These are phyloP conservation scores for Chironex yamaguchii DNA, from an alignment of 30 jellyfish, hydroid and myxozoan genomes.

Conservation along the genomic window DNA sequence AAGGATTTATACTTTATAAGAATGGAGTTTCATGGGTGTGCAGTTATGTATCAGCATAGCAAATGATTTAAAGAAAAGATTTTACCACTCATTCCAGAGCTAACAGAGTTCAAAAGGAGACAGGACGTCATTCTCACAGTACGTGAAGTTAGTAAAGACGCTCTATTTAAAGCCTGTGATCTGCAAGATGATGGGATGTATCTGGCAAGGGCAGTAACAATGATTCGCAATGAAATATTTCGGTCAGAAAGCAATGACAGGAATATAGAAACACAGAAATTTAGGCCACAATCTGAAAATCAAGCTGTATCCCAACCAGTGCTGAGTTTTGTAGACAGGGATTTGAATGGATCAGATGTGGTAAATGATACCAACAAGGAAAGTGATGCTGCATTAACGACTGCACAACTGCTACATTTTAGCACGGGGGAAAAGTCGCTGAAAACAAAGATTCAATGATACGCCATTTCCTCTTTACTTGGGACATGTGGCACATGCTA, in stretches of 20 bases:
- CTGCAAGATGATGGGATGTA: not conserved
- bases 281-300: not conserved
- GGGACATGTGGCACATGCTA: not conserved
- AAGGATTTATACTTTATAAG: not conserved
- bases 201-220: not conserved
- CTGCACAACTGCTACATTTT: not conserved
- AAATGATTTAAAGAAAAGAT: not conserved
- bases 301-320: not conserved
- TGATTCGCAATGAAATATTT: not conserved
- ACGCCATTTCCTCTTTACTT: not conserved
- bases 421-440: not conserved
- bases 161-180: not conserved
- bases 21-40: not conserved
- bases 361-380: not conserved
- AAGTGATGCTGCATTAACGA: not conserved
- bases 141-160: not conserved
- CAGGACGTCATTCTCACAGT: not conserved
- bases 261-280: not conserved
- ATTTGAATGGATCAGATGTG: not conserved
- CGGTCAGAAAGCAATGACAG: not conserved
- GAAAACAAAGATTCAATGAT: not conserved
- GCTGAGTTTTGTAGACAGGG: not conserved
- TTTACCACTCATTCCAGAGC: not conserved
- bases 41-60: not conserved
- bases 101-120: not conserved